Evolutionary conservation across 2,113 vertebrate genomes (phyloP).

Genomic region (Phaetusa simplex): DNA sequence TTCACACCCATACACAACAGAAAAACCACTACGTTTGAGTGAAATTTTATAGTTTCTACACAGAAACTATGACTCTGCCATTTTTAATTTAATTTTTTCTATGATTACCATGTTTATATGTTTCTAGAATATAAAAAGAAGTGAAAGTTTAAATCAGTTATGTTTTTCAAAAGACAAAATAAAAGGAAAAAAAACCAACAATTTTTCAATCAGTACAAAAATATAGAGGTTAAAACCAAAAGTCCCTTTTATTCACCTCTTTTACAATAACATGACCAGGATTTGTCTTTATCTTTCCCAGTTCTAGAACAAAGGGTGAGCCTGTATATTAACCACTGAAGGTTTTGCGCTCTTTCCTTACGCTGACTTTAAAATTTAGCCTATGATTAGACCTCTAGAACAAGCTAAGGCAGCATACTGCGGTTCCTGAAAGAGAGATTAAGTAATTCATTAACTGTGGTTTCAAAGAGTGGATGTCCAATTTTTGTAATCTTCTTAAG

Average conservation of each 20-base stretch:
- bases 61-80: not conserved
- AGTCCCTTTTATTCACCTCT: not conserved
- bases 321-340: not conserved
- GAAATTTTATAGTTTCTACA: not conserved
- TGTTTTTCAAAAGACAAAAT: not conserved
- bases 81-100: not conserved
- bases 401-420: not conserved
- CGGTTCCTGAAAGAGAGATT: not conserved
- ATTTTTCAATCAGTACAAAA: not conserved
- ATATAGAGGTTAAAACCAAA: not conserved
- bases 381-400: not conserved
- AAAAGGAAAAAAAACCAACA: fast-evolving
- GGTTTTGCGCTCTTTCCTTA: not conserved
- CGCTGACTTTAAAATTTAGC: not conserved
- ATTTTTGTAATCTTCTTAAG: slow-evolving; percentile 39
- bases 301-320: not conserved
- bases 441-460: slow-evolving; percentile 28
- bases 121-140: not conserved
- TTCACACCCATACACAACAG: not conserved
- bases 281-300: not conserved
- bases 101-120: not conserved
- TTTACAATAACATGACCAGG: not conserved
- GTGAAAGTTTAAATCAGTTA: not conserved
- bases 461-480: not conserved
- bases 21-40: not conserved